Conservation (phyloP, 2,113 vertebrate species). For the Gyps fulvus region DNA sequence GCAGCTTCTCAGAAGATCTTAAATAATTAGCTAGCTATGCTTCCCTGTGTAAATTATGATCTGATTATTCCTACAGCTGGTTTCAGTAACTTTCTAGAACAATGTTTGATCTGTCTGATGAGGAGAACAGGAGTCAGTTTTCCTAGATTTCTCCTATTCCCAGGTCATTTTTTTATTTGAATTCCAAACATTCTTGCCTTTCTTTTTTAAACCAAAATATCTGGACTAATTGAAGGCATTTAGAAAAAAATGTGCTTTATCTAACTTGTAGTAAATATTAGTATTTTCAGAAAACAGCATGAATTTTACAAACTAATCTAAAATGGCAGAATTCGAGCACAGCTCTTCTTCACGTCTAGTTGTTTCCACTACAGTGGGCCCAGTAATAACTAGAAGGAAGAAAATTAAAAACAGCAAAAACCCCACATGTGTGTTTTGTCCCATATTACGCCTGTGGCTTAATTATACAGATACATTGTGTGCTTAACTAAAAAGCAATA, state of each 20-base stretch:
- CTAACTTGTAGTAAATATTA: neutral
- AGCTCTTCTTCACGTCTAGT: neutral
- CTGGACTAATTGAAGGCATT: neutral
- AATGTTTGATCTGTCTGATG: neutral
- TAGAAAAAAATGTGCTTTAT: neutral
- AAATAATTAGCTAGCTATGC: neutral
- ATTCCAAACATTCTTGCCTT: neutral
- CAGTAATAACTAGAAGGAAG: neutral
- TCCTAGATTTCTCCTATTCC: neutral
- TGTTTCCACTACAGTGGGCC: neutral
- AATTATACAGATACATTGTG: conserved; percentile 1
- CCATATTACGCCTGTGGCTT: neutral
- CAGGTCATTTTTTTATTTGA: neutral
- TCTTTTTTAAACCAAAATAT: neutral
- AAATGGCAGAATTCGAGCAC: neutral
- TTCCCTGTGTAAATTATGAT: neutral
- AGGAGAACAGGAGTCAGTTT: neutral
- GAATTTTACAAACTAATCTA: neutral
- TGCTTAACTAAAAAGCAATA: conserved; percentile 1
- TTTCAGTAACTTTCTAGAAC: neutral
- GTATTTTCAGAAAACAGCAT: neutral
- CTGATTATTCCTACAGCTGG: neutral
- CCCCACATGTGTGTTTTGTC: neutral
- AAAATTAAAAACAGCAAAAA: neutral
- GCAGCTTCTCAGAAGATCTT: neutral